Base-by-base conservation (phyloP, 1,140 invertebrate genomes). In the Periplaneta americana region DNA sequence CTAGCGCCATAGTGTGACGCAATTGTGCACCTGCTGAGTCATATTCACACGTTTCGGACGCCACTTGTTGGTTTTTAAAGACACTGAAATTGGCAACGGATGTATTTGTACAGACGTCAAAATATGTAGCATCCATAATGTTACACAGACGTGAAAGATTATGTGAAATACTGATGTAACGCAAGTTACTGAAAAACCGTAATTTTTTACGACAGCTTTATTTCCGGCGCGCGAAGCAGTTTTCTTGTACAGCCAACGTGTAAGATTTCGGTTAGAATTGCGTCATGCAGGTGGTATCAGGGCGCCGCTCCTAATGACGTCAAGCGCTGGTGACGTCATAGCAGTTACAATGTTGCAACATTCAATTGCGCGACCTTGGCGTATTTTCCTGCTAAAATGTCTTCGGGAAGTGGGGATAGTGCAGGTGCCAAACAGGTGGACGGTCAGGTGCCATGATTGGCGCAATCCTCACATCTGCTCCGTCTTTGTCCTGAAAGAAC, bases 181-280 rank as follows among this genome's bases (percentile, higher is more conserved):
- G 48, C 48, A 17, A 57, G 4, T 1, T 57, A 2, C 48, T 17
- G 48, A 57, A 57, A 1, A n/a, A 18, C 17, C 4, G 2, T 57
- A 1, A 57, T 17, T n/a, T 4, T n/a, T 18, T 57, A 17, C 2
- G n/a, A 17, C 17, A 17, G 1, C n/a, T 2, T n/a, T 18, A 57
- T 2, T n/a, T 2, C 48, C n/a, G 48, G 48, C 48, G 22, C 39
- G 11, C 74, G 28, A 15, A 5, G 13, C 1, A n/a, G 2, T 75
- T 75, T n/a, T 57, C 39, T 75, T n/a, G 74, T 75, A n/a, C 74
- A 75, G n/a, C n/a, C n/a, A n/a, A n/a, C n/a, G 48, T 66, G 48
- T 78, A 36, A 31, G 17, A 36, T 75, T 28, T 17, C 33, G 35
- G 34, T 18, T 34, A 17, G 34, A 35, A 36, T 37, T 78, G 34